Conservation (phyloP, 2,113 vertebrate species). For the Lipophrys pholis region DNA sequence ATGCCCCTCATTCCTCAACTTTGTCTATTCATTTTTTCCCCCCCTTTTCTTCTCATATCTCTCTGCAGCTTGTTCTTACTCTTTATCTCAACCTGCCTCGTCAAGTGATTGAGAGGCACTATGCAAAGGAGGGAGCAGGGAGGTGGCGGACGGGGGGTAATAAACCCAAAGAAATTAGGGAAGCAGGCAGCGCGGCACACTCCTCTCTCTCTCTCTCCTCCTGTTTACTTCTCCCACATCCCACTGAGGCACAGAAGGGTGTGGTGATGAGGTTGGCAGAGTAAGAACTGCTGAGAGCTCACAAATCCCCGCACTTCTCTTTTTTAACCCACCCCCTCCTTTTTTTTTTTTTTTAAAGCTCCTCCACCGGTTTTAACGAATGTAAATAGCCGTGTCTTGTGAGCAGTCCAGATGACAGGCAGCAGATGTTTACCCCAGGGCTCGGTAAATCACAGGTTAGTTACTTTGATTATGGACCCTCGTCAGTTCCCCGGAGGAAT, state of each 20-base stretch:
- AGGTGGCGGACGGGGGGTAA: constrained; percentile 8
- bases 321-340: neutral
- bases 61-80: constrained; percentile 13
- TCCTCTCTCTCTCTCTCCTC: neutral
- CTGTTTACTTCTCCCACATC: constrained; percentile 8
- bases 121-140: constrained; percentile 17
- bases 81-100: constrained; percentile 11
- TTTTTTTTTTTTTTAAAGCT: constrained; percentile 13
- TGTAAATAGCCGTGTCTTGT: constrained; percentile 64
- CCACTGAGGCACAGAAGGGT: constrained; percentile 37
- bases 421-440: constrained; percentile 71
- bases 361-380: constrained; percentile 40
- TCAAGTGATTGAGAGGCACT: constrained; percentile 54
- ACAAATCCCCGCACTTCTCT: constrained; percentile 33
- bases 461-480: constrained; percentile 66
- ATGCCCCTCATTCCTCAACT: neutral
- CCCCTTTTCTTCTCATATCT: constrained; percentile 2
- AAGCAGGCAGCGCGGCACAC: constrained; percentile 12
- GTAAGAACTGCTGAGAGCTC: constrained; percentile 60
- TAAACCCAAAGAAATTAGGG: constrained; percentile 50
- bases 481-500: constrained; percentile 34
- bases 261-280: constrained; percentile 37
- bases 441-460: constrained; percentile 70
- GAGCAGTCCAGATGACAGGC: constrained; percentile 63
- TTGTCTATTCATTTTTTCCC: neutral